Evolutionary conservation across 2,888 invertebrate species (phyloP).

Genomic region (Bedellia somnulentella): DNA sequence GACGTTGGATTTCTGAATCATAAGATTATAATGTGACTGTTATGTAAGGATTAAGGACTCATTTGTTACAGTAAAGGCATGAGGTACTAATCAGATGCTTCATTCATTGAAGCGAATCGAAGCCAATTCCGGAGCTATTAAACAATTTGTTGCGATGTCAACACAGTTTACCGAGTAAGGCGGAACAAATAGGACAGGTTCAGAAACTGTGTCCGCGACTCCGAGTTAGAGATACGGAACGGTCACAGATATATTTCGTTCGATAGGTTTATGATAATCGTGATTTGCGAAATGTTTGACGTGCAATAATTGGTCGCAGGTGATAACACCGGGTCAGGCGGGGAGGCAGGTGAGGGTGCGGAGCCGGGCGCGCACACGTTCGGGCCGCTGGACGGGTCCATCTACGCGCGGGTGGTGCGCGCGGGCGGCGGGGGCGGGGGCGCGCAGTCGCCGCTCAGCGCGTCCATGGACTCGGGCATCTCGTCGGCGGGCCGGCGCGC

Average conservation of each 20-base stretch:
- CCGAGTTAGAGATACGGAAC: no score
- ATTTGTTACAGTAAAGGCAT: no score
- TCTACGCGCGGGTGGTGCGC: slow-evolving; percentile 75
- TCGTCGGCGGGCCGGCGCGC: slow-evolving; percentile 71
- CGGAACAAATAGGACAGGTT: background rate
- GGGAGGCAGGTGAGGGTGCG: slow-evolving; percentile 45
- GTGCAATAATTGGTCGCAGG: no score
- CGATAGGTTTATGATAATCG: no score
- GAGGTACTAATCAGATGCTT: no score
- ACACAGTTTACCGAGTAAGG: no score
- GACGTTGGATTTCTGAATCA: no score
- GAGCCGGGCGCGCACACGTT: slow-evolving; percentile 67
- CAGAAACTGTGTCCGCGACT: background rate
- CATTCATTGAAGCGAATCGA: slow-evolving; percentile 33
- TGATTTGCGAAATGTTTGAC: no score
- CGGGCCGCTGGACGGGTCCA: slow-evolving; percentile 87
- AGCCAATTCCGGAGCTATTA: slow-evolving; percentile 38
- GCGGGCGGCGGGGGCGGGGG: slow-evolving; percentile 45
- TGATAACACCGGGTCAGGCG: slow-evolving; percentile 47
- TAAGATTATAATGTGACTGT: no score
- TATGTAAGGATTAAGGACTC: no score
- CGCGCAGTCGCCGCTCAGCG: slow-evolving; percentile 72
- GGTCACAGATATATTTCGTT: no score
- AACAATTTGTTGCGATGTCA: slow-evolving; percentile 17
- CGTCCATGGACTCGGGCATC: slow-evolving; percentile 91